A percentile compares a stretch with the other conserved stretches of the same genome.
Evolutionary conservation across 2,888 invertebrate genomes (phyloP).

Genomic region (Microplitis manilae): DNA sequence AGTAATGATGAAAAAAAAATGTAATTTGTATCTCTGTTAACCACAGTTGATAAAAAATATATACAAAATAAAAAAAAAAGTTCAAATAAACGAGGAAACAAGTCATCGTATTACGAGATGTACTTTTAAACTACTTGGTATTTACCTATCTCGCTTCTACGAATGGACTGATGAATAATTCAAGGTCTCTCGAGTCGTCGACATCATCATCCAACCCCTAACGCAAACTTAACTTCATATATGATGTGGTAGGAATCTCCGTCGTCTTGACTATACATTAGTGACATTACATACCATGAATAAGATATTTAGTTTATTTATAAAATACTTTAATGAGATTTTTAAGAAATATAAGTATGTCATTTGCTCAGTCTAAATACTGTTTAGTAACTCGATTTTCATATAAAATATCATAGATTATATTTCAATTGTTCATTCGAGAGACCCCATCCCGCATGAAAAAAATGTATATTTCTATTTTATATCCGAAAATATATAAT

Average conservation of each 20-base stretch:
- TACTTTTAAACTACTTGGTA: slow-evolving; percentile 51
- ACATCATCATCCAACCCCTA: slow-evolving; percentile 32
- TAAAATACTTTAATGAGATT: not conserved
- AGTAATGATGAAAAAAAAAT: not conserved
- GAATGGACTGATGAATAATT: slow-evolving; percentile 64
- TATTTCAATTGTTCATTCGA: too few relatives aligned
- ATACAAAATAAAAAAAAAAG: not conserved
- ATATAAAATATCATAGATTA: too few relatives aligned
- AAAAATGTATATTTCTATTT: too few relatives aligned
- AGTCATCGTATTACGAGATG: slow-evolving; percentile 47
- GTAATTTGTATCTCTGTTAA: not conserved
- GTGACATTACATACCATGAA: slow-evolving; percentile 8
- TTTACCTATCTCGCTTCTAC: slow-evolving; percentile 42
- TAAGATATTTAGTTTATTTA: not conserved
- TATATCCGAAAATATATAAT: too few relatives aligned
- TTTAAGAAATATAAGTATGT: not conserved
- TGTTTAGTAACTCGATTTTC: too few relatives aligned
- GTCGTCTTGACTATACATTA: not conserved
- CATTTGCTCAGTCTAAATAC: not conserved
- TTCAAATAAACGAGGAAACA: slow-evolving; percentile 13
- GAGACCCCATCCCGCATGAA: too few relatives aligned
- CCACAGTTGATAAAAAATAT: not conserved
- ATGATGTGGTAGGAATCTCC: slow-evolving; percentile 4
- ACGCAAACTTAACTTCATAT: slow-evolving; percentile 23
- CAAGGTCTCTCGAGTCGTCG: slow-evolving; percentile 49